Evolutionary conservation across 2,888 invertebrate species (phyloP), one percentile per base, ranked within the genome.

Genomic region (Melikaiella ostensackeni): DNA sequence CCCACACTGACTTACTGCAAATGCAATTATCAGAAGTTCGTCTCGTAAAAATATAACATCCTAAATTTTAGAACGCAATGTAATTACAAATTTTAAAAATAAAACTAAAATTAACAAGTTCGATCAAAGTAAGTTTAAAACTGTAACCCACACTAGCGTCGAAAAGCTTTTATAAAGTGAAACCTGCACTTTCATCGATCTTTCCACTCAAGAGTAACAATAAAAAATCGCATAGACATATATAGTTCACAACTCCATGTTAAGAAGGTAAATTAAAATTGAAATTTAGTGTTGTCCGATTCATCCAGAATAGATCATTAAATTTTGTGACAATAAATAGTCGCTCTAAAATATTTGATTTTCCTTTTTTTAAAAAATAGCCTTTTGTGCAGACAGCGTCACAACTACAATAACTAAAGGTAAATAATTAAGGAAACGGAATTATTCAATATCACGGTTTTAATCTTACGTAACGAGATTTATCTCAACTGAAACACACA

Each of bases 361-460:
- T 63, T 57, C 0, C 13, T 77, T 77, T 80, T 76, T 76, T 80
- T 80, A 42, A 80, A 82, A n/a, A n/a, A n/a, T 80, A 80, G 74
- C 55, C 73, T 64, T 81, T 78, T 76, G 64, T 78, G 61, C 76
- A 75, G 75, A 77, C 33, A 63, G n/a, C 21, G 30, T 11, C 35
- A 19, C n/a, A 33, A 35, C 3, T 63, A 62, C 27, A 74, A 46
- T 24, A 74, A 73, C 64, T 75, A 76, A 79, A 76, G 79, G 75
- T 81, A 81, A 66, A 66, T 75, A 13, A 74, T 76, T 80, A 81
- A 62, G 73, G 46, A 75, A 61, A 76, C 79, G 80, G 76, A 76
- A 81, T 80, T 66, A 76, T 81, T 64, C 73, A 75, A 80, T 81
- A 82, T 82, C 79, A 82, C 80, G 76, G 64, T 77, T 79, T 75